A percentile compares a stretch with the other conserved stretches of the same genome.
These are phyloP conservation scores for Spilogale gracilis DNA, from an alignment of 2,113 vertebrate genomes.

Conservation along the genomic window DNA sequence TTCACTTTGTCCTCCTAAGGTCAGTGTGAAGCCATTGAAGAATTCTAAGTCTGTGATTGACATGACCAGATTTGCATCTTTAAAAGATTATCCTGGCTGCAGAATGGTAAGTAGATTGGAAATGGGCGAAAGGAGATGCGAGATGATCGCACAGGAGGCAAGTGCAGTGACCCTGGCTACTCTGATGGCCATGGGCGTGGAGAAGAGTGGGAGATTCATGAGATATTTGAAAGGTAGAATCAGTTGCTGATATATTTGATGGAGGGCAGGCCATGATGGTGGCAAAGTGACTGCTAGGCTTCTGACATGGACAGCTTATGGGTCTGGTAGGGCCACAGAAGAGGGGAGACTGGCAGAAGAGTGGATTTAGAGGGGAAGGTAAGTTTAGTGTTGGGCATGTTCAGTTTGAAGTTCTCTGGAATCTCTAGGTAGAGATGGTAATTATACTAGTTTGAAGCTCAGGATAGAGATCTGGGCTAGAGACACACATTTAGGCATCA, in stretches of 20 bases:
- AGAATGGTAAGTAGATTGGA: neutral
- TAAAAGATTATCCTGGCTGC: neutral
- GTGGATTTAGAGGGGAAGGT: neutral
- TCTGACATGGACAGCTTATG: neutral
- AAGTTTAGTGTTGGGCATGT: neutral
- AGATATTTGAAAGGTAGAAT: slow-evolving; percentile 25
- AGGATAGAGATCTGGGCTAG: neutral
- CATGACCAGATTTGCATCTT: neutral
- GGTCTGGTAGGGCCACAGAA: neutral
- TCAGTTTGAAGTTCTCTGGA: neutral
- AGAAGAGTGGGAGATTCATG: neutral
- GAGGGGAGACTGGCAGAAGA: neutral
- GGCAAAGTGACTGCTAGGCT: neutral
- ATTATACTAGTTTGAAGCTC: slow-evolving; percentile 6
- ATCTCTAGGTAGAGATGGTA: neutral
- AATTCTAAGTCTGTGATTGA: neutral
- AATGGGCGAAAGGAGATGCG: neutral
- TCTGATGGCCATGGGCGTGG: neutral
- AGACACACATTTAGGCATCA: neutral
- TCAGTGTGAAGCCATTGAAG: neutral
- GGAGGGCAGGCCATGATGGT: neutral
- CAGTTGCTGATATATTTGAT: neutral
- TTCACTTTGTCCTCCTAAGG: slow-evolving; percentile 37
- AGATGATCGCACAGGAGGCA: neutral
- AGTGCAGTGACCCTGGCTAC: neutral